phyloP scores from a whole-genome alignment of 2,888 invertebrate species.

The Leucophora obtusa region DNA sequence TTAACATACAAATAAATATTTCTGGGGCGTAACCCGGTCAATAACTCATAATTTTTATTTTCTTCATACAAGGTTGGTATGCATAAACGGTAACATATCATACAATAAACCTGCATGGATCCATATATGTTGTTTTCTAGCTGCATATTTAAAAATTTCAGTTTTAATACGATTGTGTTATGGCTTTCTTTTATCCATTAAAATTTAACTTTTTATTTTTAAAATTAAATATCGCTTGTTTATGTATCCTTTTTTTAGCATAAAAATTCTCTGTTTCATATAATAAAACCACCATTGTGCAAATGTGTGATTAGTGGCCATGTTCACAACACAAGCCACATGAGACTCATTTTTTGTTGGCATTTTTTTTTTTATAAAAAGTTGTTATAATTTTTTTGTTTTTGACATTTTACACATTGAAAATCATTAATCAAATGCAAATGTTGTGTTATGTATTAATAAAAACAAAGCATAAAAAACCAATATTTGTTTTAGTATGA shows the following conservation, averaged over 20 bases:
- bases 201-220: neutral
- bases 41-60: no score
- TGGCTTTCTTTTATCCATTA: no score
- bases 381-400: constrained; percentile 34
- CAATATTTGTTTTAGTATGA: neutral
- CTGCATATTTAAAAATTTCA: no score
- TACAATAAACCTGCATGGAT: no score
- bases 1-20: no score
- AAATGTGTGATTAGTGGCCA: constrained; percentile 42
- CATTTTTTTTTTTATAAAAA: neutral
- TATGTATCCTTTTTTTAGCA: neutral
- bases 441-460: constrained; percentile 27
- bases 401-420: constrained; percentile 52
- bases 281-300: constrained; percentile 18
- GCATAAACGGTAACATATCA: no score
- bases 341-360: constrained; percentile 25
- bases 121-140: no score
- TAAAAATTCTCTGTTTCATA: neutral
- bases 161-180: no score
- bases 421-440: constrained; percentile 55
- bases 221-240: neutral
- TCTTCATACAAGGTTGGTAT: no score
- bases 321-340: constrained; percentile 46
- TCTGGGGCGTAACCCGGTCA: no score
- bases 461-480: constrained; percentile 6